Base-by-base conservation (phyloP, 2,797 vertebrate genomes). In the Cetoscarus ocellatus region DNA sequence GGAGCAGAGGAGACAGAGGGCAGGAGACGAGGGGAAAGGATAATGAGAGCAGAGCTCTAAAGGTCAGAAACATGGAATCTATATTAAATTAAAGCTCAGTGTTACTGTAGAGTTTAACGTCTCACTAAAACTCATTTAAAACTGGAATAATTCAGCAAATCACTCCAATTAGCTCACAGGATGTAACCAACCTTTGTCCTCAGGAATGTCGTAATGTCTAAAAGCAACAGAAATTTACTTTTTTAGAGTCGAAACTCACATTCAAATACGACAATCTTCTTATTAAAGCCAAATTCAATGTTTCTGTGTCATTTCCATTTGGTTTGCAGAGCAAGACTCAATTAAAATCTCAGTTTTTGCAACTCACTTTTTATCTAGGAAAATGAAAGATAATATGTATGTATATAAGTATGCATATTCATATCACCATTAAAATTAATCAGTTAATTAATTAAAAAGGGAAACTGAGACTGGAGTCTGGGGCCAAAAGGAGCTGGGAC, bases 101-200 rank as follows among this genome's bases (percentile, higher is more conserved):
- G 27, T 70, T 6, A 62, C 19, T 61, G 18, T 1, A 2, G 52
- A 42, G 39, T 58, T 62, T 27, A 60, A 70, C 1, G 12, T 62
- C 67, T 10, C 4, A 70, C 43, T 52, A 10, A 9, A 34, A 3
- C 48, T 58, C 5, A 7, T 67, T 34, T 5, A 14, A 10, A 70
- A 72, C 49, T 71, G 60, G 56, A 51, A 57, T 64, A 49, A 59
- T 19, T 74, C 71, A 40, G 36, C 18, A 19, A 40, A 27, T 1
- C 0, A 3, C 73, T 62, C 67, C 75, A 80, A 80, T 66, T 68
- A 67, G 51, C 54, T 67, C 64, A 65, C 4, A 56, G 56, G 61
- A 52, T 0, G 1, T 15, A n/a, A 15, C 14, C 43, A 18, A 55
- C 12, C 63, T 49, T 19, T 48, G 47, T 65, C 51, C 62, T 53